A percentile compares a stretch with the other conserved stretches of the same genome.
These are phyloP conservation scores for Phrynocephalus versicolor DNA, from an alignment of 2,113 vertebrate species.

Conservation along the genomic window DNA sequence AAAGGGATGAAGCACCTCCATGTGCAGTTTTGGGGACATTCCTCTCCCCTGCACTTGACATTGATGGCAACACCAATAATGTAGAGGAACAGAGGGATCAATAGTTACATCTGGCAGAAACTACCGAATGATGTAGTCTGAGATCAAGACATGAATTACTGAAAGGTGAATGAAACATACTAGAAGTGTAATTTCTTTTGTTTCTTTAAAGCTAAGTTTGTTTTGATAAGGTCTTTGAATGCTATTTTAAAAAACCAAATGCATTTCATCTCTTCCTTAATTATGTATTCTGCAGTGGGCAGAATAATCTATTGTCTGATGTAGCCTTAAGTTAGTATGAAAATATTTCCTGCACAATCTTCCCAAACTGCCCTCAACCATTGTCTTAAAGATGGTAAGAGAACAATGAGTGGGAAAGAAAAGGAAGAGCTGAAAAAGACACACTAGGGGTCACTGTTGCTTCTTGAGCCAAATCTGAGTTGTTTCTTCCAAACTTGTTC, in stretches of 20 bases:
- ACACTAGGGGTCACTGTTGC: constrained; percentile 86
- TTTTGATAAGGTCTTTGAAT: constrained; percentile 59
- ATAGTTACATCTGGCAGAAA: constrained; percentile 54
- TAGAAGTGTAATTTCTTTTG: constrained; percentile 64
- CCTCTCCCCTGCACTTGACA: constrained; percentile 56
- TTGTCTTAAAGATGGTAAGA: constrained; percentile 75
- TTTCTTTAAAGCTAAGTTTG: constrained; percentile 58
- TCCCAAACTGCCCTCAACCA: constrained; percentile 71
- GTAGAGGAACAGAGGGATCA: constrained; percentile 22
- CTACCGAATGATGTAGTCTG: constrained; percentile 48
- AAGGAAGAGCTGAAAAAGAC: constrained; percentile 68
- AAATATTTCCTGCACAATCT: constrained; percentile 72
- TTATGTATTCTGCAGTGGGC: constrained; percentile 72
- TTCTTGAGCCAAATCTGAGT: constrained; percentile 67
- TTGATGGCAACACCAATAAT: constrained; percentile 37
- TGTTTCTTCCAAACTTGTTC: constrained; percentile 39
- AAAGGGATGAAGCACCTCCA: constrained; percentile 38
- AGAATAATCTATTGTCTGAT: constrained; percentile 63
- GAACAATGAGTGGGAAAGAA: constrained; percentile 60
- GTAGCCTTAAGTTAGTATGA: constrained; percentile 68
- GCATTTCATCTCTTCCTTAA: constrained; percentile 39
- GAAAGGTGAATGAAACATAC: constrained; percentile 58
- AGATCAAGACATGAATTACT: constrained; percentile 49
- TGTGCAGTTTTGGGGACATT: constrained; percentile 47
- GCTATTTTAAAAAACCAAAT: neutral